Base-by-base conservation (phyloP, 2,797 vertebrate genomes). In the Spinus olivaceus region DNA sequence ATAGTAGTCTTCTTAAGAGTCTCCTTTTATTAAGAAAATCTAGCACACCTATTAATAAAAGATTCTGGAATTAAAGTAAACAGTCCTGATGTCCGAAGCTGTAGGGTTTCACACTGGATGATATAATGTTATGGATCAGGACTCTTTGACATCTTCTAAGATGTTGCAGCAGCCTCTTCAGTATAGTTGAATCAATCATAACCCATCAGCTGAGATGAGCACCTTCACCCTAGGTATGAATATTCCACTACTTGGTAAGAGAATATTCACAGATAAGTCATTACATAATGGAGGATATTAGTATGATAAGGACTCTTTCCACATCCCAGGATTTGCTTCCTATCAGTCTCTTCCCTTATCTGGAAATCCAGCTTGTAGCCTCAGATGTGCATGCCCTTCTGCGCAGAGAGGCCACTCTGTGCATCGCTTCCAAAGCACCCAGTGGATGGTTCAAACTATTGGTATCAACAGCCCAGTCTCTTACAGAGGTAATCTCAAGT, bases 171-270 rank as follows among this genome's bases (percentile, higher is more conserved):
- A 22, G 7, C 51, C 47, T 44, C 17, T 70, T 51, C 47, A 53
- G n/a, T 11, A 12, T 27, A 44, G 17, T 11, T 61, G n/a, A 44
- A 53, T 81, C 27, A 61, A 22, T 14, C 56, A 44, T 22, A 27
- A 70, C 9, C n/a, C 22, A 27, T 44, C 47, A 51, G 9, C 28
- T 61, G 18, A 44, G 18, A 53, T 27, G 2, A 53, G 35, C 44
- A 27, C 22, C 22, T 70, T 81, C n/a, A 35, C 9, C 17, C 22
- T 32, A 25, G 0, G 0, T 25, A 37, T 44, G 17, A 60, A 25
- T 42, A 24, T 32, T 41, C 37, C 14, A 5, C 32, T 44, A 5
- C 22, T 44, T 60, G 13, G 37, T 22, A 51, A 19, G 4, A 8
- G 18, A 70, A 27, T 41, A 33, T 33, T 59, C 20, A 9, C 33